Base-by-base conservation (phyloP, 2,113 vertebrate species). In the Lagopus muta region DNA sequence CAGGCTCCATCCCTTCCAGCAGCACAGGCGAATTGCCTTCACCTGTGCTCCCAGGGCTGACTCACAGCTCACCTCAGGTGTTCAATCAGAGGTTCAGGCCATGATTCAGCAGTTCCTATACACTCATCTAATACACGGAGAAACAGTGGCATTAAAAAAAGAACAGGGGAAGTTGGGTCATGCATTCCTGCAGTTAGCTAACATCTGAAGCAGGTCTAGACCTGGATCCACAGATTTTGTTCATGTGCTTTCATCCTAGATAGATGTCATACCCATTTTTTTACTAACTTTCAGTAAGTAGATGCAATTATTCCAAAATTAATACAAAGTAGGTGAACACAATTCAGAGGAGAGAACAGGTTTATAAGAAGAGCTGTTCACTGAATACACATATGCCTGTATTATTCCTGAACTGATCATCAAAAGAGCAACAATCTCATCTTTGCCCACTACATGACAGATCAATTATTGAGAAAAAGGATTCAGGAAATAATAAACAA, bases 401-500 rank as follows among this genome's bases (percentile, higher is more conserved):
- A 64, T 64, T 78, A 38, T 25, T 64, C 60, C 30, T 92, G 61
- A 88, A 71, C 6, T 72, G 27, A 69, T 88, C 61, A 67, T 67
- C 57, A 65, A 60, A 86, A 36, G 28, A 47, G 57, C 38, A 74
- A 28, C 58, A 62, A 38, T 38, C 15, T 80, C 32, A 64, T 66
- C 42, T 86, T 90, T 72, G 9, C 48, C n/a, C 60, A 19, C 19
- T 42, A 28, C 13, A 30, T 34, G 7, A 36, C 20, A 81, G 22
- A 55, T 12, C 6, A 91, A 88, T 67, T 78, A 64, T 38, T 60
- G 27, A 48, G 13, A 62, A 32, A 70, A 82, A 75, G 8, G 14
- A 67, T 77, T 77, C 73, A 52, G 50, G 27, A 90, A 91, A 76
- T 73, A 92, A 25, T 13, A 90, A 60, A 52, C 34, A 61, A 73